Conservation (phyloP, 2,888 invertebrate genomes). For the Cactoblastis cactorum region DNA sequence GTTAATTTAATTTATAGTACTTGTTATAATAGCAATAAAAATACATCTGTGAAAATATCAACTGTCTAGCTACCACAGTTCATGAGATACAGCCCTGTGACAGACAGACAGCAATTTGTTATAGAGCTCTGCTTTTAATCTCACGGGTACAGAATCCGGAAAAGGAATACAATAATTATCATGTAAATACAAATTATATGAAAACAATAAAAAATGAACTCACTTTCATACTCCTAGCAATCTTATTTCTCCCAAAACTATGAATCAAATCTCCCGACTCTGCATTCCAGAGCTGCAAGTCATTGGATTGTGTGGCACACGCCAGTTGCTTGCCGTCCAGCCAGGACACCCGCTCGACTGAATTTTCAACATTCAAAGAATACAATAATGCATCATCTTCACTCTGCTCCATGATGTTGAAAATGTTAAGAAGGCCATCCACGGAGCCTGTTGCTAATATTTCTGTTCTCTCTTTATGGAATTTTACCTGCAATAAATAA, state of each 20-base stretch:
- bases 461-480: constrained; percentile 84
- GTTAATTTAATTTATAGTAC: no score
- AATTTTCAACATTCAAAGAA: constrained; percentile 88
- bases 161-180: no score
- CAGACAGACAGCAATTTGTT: no score
- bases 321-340: constrained; percentile 67
- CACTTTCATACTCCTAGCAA: constrained; percentile 80
- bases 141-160: no score
- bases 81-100: no score
- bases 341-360: constrained; percentile 84
- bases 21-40: no score
- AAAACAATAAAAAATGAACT: constrained; percentile 6
- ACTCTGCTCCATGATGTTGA: constrained; percentile 83
- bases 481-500: constrained; percentile 74
- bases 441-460: constrained; percentile 86
- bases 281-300: constrained; percentile 83
- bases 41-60: no score
- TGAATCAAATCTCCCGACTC: constrained; percentile 80
- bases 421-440: constrained; percentile 92
- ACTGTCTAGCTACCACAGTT: no score
- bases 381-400: constrained; percentile 90
- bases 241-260: constrained; percentile 77
- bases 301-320: constrained; percentile 85
- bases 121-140: no score
- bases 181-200: background rate